A percentile compares a stretch with the other conserved stretches of the same genome.
These are phyloP conservation scores for Microctonus aethiopoides DNA, from an alignment of 2,888 invertebrate genomes.

Conservation along the genomic window DNA sequence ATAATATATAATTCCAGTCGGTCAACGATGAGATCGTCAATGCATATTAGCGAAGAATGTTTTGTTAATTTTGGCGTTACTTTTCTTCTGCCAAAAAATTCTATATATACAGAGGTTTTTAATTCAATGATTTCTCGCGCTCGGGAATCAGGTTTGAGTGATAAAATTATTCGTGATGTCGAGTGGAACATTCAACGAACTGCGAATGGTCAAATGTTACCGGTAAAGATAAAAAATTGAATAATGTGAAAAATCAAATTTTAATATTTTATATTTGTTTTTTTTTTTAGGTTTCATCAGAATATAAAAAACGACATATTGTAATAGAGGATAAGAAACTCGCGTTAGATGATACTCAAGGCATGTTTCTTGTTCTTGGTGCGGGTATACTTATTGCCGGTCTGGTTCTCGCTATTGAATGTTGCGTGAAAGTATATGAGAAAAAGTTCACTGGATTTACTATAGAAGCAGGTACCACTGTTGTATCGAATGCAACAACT, in stretches of 20 bases:
- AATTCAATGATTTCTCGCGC: slow-evolving; percentile 73
- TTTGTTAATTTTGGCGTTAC: slow-evolving; percentile 79
- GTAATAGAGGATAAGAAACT: slow-evolving; percentile 77
- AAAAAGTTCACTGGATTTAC: slow-evolving; percentile 64
- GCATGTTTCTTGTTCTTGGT: slow-evolving; percentile 81
- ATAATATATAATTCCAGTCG: slow-evolving; percentile 53
- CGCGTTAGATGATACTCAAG: slow-evolving; percentile 84
- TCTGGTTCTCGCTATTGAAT: slow-evolving; percentile 75
- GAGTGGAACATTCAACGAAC: slow-evolving; percentile 79
- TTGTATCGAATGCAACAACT: slow-evolving; percentile 20
- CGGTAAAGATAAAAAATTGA: slow-evolving; percentile 66
- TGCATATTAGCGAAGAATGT: slow-evolving; percentile 81
- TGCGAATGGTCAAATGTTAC: slow-evolving; percentile 72
- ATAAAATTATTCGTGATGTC: slow-evolving; percentile 77
- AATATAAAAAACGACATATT: slow-evolving; percentile 42
- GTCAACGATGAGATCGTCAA: slow-evolving; percentile 72
- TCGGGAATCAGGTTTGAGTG: slow-evolving; percentile 76
- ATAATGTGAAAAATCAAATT: neutral
- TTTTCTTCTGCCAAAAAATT: slow-evolving; percentile 74
- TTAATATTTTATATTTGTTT: slow-evolving; percentile 4
- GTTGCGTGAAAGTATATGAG: slow-evolving; percentile 77
- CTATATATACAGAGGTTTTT: slow-evolving; percentile 74
- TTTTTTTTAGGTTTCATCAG: slow-evolving; percentile 69
- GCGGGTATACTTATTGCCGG: slow-evolving; percentile 77
- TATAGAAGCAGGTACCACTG: slow-evolving; percentile 21